These are phyloP conservation scores for Chrysomela aeneicollis DNA, from an alignment of 2,888 invertebrate genomes.

Conservation along the genomic window DNA sequence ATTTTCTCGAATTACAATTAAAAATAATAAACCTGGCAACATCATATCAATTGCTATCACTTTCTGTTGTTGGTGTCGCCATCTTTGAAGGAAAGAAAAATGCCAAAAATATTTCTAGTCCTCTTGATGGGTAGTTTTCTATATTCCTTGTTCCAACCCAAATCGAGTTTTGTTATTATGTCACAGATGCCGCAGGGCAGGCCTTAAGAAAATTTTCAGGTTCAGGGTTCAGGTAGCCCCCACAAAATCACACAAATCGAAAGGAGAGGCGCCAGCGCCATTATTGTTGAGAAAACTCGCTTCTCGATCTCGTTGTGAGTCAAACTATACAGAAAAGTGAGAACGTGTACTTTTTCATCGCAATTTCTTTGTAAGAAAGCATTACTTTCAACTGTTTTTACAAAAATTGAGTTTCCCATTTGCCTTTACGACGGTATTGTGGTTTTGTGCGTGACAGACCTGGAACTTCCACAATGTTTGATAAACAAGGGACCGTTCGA, in stretches of 20 bases:
- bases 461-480: conserved; percentile 33
- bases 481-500: conserved; percentile 41
- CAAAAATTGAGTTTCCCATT: conserved; percentile 5
- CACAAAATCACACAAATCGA: conserved; percentile 34
- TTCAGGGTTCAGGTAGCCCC: background rate
- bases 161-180: background rate
- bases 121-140: too few species aligned
- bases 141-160: too few species aligned
- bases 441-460: conserved; percentile 34
- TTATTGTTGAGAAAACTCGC: conserved; percentile 45
- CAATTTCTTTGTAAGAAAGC: background rate
- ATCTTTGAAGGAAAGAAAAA: background rate
- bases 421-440: conserved; percentile 27
- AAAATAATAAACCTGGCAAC: background rate
- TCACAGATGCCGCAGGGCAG: conserved; percentile 19
- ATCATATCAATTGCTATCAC: background rate
- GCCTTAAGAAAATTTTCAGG: background rate
- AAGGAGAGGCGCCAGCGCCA: conserved; percentile 45
- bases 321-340: conserved; percentile 24
- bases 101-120: background rate
- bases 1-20: background rate
- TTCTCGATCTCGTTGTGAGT: conserved; percentile 22
- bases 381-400: background rate
- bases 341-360: conserved; percentile 10
- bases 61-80: background rate